Conservation (phyloP, 2,113 vertebrate genomes). For the Bubo scandiacus region DNA sequence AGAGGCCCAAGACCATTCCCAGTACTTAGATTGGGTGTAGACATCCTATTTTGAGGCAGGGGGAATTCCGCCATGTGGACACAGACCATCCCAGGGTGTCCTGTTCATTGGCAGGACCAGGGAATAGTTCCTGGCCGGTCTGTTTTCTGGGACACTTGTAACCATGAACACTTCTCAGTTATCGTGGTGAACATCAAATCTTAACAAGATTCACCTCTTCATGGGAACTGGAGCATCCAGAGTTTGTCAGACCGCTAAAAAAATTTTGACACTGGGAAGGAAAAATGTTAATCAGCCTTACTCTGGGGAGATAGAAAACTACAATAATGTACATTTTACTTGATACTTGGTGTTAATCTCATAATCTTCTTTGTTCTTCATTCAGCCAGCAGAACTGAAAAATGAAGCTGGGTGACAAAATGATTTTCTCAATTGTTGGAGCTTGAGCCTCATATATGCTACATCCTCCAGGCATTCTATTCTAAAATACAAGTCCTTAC, state of each 20-base stretch:
- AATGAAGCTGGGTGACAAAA: background rate
- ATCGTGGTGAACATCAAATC: background rate
- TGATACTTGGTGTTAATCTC: background rate
- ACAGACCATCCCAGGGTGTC: background rate
- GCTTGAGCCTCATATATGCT: background rate
- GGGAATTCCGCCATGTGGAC: background rate
- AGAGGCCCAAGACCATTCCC: background rate
- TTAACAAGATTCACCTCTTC: background rate
- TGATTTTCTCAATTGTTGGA: conserved; percentile 7
- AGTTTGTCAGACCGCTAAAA: background rate
- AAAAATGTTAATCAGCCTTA: background rate
- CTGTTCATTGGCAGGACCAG: background rate
- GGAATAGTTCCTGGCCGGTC: background rate
- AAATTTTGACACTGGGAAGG: background rate
- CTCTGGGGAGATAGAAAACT: background rate
- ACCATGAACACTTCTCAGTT: background rate
- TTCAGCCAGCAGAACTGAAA: background rate
- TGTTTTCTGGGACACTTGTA: background rate
- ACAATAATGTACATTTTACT: background rate
- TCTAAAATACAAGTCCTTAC: background rate
- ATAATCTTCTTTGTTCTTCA: background rate
- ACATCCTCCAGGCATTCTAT: background rate
- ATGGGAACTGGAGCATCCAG: background rate
- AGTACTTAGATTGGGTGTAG: background rate
- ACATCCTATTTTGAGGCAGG: background rate